A percentile compares a stretch with the other conserved stretches of the same genome.
phyloP scores from a whole-genome alignment of 2,797 vertebrate genomes.

The Phataginus tricuspis region DNA sequence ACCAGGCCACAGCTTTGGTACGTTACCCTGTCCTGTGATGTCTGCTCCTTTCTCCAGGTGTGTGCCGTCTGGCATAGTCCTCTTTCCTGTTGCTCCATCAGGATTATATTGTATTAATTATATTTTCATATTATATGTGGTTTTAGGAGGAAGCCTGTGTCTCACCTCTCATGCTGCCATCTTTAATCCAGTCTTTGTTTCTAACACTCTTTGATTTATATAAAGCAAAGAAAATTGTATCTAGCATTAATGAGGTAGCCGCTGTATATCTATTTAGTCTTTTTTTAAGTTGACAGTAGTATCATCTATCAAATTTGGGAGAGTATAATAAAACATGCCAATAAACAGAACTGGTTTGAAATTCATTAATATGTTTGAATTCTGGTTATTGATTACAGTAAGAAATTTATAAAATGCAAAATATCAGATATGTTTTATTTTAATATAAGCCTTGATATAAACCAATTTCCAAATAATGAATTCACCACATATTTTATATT shows the following conservation, averaged over 20 bases:
- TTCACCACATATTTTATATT: slow-evolving; percentile 53
- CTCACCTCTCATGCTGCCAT: too few species aligned
- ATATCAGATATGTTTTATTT: slow-evolving; percentile 78
- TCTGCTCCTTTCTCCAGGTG: too few species aligned
- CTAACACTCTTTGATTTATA: background rate
- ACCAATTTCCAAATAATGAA: slow-evolving; percentile 58
- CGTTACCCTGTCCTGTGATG: too few species aligned
- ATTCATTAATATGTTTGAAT: slow-evolving; percentile 78
- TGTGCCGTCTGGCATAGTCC: too few species aligned
- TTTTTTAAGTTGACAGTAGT: slow-evolving; percentile 77
- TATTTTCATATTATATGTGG: too few species aligned
- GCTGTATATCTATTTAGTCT: slow-evolving; percentile 70
- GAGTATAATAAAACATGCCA: slow-evolving; percentile 74
- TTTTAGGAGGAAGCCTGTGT: too few species aligned
- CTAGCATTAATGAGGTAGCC: slow-evolving; percentile 75
- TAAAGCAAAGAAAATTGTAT: slow-evolving; percentile 53
- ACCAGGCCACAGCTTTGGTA: too few species aligned
- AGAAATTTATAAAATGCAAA: slow-evolving; percentile 76
- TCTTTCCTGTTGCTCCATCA: too few species aligned
- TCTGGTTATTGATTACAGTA: slow-evolving; percentile 74
- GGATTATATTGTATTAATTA: too few species aligned
- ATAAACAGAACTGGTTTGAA: slow-evolving; percentile 68
- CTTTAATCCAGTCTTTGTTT: too few species aligned
- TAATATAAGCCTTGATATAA: slow-evolving; percentile 61
- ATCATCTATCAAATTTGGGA: slow-evolving; percentile 76